Evolutionary conservation across 92 coral and sea anemone species (phyloP), one percentile per base, ranked within the genome.

Genomic region (Siderastrea radians): DNA sequence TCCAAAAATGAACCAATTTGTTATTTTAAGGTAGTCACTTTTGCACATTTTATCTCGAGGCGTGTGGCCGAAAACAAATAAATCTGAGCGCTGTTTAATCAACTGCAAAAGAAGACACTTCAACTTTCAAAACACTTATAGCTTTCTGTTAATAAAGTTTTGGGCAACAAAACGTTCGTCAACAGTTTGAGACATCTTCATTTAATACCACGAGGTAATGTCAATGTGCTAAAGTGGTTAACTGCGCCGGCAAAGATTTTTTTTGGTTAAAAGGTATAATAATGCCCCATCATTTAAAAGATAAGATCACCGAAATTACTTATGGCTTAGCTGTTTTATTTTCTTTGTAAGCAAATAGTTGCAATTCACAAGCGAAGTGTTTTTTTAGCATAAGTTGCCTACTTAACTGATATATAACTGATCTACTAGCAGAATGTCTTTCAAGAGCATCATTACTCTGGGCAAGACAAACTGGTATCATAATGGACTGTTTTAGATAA

Each of bases 11-110:
- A 47, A 46, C 47, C 67, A 58, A 44, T 59, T 55, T 76, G 52
- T 76, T 57, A 46, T 43, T 76, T 57, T 57, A 76, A 57, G 19
- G 50, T 76, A 58, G 54, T 76, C 13, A 67, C 7, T 76, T 76
- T 55, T 13, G 7, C 66, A 76, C 6, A 57, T 59, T 76, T 76
- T 6, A 10, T 54, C 14, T 12, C 79, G 11, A 26, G 26, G 46
- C 62, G 68, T 54, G 64, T 76, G 65, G 80, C 51, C 49, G 2
- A 12, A 76, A 54, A 55, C 38, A 68, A 64, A 49, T 16, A 5
- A 13, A 55, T 13, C 26, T 10, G 2, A 75, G 10, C 50, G 55
- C 54, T 16, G 26, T 49, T 38, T 17, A 47, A n/a, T 46, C 76
- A 73, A 51, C 53, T 38, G 44, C 2, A 19, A 50, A 6, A 50